Evolutionary conservation across 1,140 invertebrate species (phyloP), one percentile per base, ranked within the genome.

Genomic region (Drosophila obscura): DNA sequence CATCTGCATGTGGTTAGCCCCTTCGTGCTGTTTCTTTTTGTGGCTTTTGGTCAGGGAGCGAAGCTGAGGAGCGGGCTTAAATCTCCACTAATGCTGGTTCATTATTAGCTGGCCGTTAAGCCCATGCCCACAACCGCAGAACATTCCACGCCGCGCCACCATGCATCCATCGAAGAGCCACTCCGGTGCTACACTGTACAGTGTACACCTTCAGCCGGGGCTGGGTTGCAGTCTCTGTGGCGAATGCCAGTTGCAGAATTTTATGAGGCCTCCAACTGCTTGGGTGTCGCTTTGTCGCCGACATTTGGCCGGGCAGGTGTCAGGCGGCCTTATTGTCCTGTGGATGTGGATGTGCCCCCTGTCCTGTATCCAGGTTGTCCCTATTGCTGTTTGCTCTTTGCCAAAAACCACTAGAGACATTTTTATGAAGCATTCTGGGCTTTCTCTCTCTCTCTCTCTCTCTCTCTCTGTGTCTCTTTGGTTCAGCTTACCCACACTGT

Each of bases 371-470:
- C 28, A 8, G 31, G 46, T 19, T 58, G 11, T 48, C 13, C 26
- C 7, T 24, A 2, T 41, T 11, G 48, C 11, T 39, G 31, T 53
- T 43, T 61, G 31, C 3, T 50, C 45, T 19, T 50, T 46, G 59
- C 49, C 59, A 65, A 77, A 67, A 77, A 67, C 75, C 80, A 73
- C 80, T 55, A 82, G 80, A 83, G 80, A 83, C 80, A 62, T 74
- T 83, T 83, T 83, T 83, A 83, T 83, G 72, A 59, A 55, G 69
- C 63, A 45, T 64, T 61, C 62, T 74, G 66, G 66, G 24, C 64
- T 39, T 39, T 69, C 66, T 52, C 35, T 24, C 19, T 16, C n/a
- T 31, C 46, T 41, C 35, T 15, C 35, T 35, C 22, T 5, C 31
- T 11, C 9, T 19, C 19, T 51, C 35, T 31, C n/a, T 16, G n/a